Evolutionary conservation across 64 coral and sea anemone species (phyloP), one percentile per base, ranked within the genome.

Genomic region (Anthopleura sola): DNA sequence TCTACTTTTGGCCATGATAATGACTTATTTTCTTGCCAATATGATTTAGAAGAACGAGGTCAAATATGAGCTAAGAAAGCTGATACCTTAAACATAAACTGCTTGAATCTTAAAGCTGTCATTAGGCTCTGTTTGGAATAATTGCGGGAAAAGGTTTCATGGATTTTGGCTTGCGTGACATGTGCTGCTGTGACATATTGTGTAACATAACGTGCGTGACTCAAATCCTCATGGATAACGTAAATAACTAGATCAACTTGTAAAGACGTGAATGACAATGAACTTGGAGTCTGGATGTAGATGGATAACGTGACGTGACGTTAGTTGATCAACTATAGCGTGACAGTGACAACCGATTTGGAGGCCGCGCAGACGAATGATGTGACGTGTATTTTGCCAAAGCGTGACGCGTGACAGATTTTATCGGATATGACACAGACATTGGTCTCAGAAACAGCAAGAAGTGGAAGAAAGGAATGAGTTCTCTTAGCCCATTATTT

Each of bases 61-160:
- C 58, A n/a, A n/a, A 62, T n/a, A 62, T n/a, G 58, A 62, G 58
- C 58, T 62, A 62, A 62, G 58, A 62, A 62, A 62, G 58, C 58
- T 28, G 6, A 62, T 62, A 26, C 58, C 58, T 62, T 53, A 17
- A 53, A 12, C 7, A 9, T 62, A 8, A 62, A 62, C 23, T 23
- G 16, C 58, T 62, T 62, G 24, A n/a, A 62, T 28, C 58, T 62
- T 26, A 15, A 56, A 0, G 24, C 23, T 62, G 58, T 26, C 58
- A 8, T 62, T 9, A 62, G 58, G 23, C 58, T 62, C 21, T 26
- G 21, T 62, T 62, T 11, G n/a, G 58, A 62, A 26, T 62, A 62
- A 62, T 62, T n/a, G 23, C 21, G 24, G 58, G 11, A n/a, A 62
- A 62, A 62, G 11, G n/a, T 62, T 26, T n/a, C 6, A 26, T 62